Base-by-base conservation (phyloP, 1,140 invertebrate species). In the Pseudomyrmex sp. region DNA sequence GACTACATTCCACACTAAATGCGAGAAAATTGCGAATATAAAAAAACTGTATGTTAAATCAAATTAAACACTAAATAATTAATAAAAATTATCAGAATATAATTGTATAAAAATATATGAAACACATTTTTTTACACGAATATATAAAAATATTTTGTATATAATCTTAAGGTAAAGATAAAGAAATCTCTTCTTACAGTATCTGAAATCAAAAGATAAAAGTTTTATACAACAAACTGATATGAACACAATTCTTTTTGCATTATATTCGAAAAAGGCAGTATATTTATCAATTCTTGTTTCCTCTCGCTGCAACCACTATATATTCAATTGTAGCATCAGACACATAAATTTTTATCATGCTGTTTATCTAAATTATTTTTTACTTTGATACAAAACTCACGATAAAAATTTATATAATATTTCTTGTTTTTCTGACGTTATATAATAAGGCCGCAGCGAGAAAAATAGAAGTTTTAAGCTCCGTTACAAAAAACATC, bases 191-290 rank as follows among this genome's bases (percentile, higher is more conserved):
- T n/a, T 26, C 3, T 75, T 35, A 35, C 35, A 35, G 35, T 35
- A 35, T 35, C 35, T 35, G 35, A 7, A 35, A 35, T 35, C 35
- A 35, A 35, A 35, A 35, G 35, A 35, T 35, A 7, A 35, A 35
- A 35, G 35, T 35, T 35, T 35, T 35, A 35, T 35, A 35, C 35
- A 35, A 7, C 13, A 23, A 54, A 35, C 15, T 13, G 23, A 54
- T 66, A 66, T 44, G 10, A 54, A 70, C n/a, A 23, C 20, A 59
- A 61, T 70, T 59, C 35, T n/a, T 48, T 72, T 52, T 50, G 26
- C 75, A 68, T 66, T 58, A 20, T 68, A 80, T 61, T 59, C 56
- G 66, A 72, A 80, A 70, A 80, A 80, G 76, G 76, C 76, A 80
- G 66, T 80, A 80, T 35, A 48, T 80, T 80, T 62, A 54, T 80